Evolutionary conservation across 2,113 vertebrate genomes (phyloP).

Genomic region (Callospermophilus lateralis): DNA sequence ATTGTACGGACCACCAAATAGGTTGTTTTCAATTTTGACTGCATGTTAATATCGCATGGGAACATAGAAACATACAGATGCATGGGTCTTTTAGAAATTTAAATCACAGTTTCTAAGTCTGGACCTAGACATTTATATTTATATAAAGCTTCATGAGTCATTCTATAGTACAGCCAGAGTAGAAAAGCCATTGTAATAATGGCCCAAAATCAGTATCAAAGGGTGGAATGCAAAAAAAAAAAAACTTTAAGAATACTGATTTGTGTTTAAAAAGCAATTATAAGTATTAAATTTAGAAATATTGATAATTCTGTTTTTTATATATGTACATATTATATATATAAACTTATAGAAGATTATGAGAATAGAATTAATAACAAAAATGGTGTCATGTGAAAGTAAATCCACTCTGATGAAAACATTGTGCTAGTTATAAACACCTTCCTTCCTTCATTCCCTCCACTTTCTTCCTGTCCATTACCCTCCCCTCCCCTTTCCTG

Average conservation of each 20-base stretch:
- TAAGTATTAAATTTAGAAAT: background rate
- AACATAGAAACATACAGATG: background rate
- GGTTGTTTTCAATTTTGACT: background rate
- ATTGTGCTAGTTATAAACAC: background rate
- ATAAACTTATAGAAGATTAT: background rate
- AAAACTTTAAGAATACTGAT: background rate
- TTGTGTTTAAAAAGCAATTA: background rate
- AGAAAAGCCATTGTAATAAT: background rate
- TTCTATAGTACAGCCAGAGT: background rate
- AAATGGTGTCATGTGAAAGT: background rate
- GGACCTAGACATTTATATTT: background rate
- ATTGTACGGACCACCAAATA: background rate
- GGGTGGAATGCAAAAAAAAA: background rate
- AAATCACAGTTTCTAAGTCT: background rate
- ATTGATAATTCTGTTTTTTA: too few relatives aligned
- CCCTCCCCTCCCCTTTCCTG: background rate
- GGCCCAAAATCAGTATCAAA: background rate
- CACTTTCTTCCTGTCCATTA: too few relatives aligned
- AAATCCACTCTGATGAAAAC: background rate
- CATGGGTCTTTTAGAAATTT: background rate
- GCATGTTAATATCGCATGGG: background rate
- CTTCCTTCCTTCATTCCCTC: too few relatives aligned
- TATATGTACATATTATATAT: background rate
- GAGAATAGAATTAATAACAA: background rate
- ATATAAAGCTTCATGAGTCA: background rate